Base-by-base conservation (phyloP, 2,113 vertebrate species). In the Microtus montanus region DNA sequence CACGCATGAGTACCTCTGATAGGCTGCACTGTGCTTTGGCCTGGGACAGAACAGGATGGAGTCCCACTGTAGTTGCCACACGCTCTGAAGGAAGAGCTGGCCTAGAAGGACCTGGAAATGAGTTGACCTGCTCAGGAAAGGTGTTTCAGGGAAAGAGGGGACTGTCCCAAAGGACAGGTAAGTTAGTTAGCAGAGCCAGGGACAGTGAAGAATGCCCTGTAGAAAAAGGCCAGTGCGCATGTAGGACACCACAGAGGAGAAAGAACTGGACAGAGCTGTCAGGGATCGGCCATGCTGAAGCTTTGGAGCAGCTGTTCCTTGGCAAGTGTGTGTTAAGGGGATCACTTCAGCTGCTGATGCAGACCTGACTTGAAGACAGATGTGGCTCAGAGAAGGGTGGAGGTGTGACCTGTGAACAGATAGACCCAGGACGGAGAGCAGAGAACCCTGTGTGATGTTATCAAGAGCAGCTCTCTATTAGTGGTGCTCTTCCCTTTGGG, bases 401-500 rank as follows among this genome's bases (percentile, higher is more conserved):
- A n/a, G 38, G 19, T 41, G 2, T 22, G 19, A n/a, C 12, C 24
- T 20, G 14, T 54, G 2, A 54, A 52, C 6, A 13, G 41, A 61
- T 66, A 17, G 44, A 12, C 30, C 77, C 47, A 28, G 63, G 13
- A 8, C 10, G 1, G 8, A 35, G 24, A 13, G 68, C 14, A 38
- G 22, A 44, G 33, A 28, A 5, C 24, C 35, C 13, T 38, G 2
- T 70, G n/a, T 71, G 64, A 52, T n/a, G 15, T 71, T 87, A 71
- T 28, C 52, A 73, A 38, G 24, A 95, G 54, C 74, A 86, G 0
- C 66, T 64, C 66, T 87, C 38, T 95, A 26, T 95, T 88, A 74
- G 3, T 66, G 92, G 92, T 78, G 92, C 91, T 83, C 96, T 97
- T 98, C 87, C 93, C 96, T 97, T 95, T 95, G 71, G 88, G 96